These are phyloP conservation scores for Bombus haemorrhoidalis DNA, from an alignment of 1,140 invertebrate genomes.

Conservation along the genomic window DNA sequence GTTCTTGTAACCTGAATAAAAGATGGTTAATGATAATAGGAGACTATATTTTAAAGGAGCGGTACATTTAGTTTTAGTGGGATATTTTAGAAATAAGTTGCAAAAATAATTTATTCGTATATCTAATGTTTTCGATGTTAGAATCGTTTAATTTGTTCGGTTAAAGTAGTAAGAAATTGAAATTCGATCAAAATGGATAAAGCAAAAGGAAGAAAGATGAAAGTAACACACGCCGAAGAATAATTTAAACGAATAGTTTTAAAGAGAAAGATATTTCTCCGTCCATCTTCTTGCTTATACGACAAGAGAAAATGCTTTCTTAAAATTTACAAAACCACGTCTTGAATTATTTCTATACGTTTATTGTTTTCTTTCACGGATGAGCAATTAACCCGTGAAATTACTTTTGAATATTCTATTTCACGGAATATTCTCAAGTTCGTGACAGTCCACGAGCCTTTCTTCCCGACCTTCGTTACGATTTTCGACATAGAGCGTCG, in stretches of 20 bases:
- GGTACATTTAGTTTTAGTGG: not conserved
- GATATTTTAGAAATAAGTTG: not conserved
- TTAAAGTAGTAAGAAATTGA: not conserved
- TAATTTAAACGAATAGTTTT: not conserved
- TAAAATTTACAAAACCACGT: not conserved
- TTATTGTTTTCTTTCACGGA: not conserved
- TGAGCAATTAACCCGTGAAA: not conserved
- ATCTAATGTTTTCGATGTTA: too few species aligned
- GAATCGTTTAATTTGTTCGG: not conserved
- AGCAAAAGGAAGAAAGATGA: not conserved
- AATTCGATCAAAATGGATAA: too few species aligned
- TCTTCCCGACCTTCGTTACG: conserved; percentile 28
- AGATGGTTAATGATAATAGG: too few species aligned
- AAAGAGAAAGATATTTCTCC: too few species aligned
- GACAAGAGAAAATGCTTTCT: not conserved
- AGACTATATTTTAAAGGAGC: not conserved
- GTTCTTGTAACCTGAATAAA: not conserved
- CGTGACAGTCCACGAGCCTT: not conserved
- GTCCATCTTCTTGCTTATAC: not conserved
- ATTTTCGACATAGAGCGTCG: not conserved
- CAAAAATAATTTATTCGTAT: not conserved
- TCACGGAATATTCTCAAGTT: not conserved
- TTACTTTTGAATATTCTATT: conserved; percentile 17
- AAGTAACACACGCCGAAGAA: not conserved
- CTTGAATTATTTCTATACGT: not conserved